Evolutionary conservation across 2,888 invertebrate genomes (phyloP).

Genomic region (Chaitophorus viminalis): DNA sequence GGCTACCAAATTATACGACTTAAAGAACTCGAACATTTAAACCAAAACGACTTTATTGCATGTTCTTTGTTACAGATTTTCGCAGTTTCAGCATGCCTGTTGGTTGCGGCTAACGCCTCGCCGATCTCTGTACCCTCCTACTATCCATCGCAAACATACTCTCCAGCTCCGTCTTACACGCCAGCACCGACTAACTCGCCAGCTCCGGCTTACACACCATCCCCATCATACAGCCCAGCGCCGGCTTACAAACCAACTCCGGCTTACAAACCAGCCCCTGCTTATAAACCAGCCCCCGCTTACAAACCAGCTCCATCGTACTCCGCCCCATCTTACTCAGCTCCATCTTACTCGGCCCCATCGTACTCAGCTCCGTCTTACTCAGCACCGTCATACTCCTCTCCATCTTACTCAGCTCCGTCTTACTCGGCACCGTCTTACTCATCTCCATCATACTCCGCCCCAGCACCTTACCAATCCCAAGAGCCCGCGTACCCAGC

Average conservation of each 20-base stretch:
- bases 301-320: constrained; percentile 38
- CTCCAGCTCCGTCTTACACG: too few relatives aligned
- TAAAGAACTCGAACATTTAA: background rate
- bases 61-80: constrained; percentile 12
- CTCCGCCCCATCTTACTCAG: background rate
- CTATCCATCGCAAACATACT: background rate
- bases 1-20: too few relatives aligned
- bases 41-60: background rate
- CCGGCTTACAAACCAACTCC: constrained; percentile 56
- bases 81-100: constrained; percentile 38
- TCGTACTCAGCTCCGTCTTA: constrained; percentile 40
- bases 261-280: constrained; percentile 5
- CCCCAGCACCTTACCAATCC: constrained; percentile 36
- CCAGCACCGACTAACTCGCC: background rate
- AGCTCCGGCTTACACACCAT: constrained; percentile 34
- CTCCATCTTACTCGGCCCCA: constrained; percentile 19
- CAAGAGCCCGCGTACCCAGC: constrained; percentile 63
- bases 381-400: constrained; percentile 17
- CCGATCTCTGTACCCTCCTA: constrained; percentile 53
- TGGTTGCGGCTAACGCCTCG: background rate
- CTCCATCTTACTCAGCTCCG: constrained; percentile 19
- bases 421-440: background rate
- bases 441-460: constrained; percentile 14
- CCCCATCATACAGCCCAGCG: constrained; percentile 1
- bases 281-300: constrained; percentile 12